Percentiles rank a stretch among this genome's conserved stretches.
Conservation (phyloP, 2,113 vertebrate species). For the Clarias macrocephalus region DNA sequence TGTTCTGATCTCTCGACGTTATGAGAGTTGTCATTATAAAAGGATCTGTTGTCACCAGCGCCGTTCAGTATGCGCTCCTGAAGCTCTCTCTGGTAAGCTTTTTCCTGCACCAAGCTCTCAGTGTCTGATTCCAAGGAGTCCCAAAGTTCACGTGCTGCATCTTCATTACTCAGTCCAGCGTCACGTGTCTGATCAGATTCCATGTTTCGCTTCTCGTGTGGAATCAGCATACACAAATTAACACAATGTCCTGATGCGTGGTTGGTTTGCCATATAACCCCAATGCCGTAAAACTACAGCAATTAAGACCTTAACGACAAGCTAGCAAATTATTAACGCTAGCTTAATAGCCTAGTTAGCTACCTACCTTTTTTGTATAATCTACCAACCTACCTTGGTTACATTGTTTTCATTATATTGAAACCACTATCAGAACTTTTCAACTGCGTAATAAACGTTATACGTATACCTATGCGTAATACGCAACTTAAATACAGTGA, state of each 20-base stretch:
- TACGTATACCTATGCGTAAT: too few relatives aligned
- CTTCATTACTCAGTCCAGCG: not conserved
- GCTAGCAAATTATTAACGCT: not conserved
- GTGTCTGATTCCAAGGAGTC: constrained; percentile 70
- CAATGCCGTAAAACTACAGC: not conserved
- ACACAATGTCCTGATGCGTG: not conserved
- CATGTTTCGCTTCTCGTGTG: not conserved
- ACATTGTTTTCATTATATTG: not conserved
- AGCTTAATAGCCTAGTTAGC: not conserved
- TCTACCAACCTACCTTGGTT: not conserved
- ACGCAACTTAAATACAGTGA: not conserved
- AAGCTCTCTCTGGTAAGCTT: constrained; percentile 54
- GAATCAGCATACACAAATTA: not conserved
- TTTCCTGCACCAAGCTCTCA: constrained; percentile 67
- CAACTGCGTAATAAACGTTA: too few relatives aligned
- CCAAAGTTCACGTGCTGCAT: constrained; percentile 43
- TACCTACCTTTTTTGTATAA: not conserved
- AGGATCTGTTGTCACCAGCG: not conserved
- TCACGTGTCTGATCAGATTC: not conserved
- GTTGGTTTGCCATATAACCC: too few relatives aligned
- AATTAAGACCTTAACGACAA: not conserved
- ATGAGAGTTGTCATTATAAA: not conserved
- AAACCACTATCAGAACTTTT: not conserved
- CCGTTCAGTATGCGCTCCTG: constrained; percentile 35
- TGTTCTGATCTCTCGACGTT: not conserved